Evolutionary conservation across 2,113 vertebrate species (phyloP).

Genomic region (Rallus limicola): DNA sequence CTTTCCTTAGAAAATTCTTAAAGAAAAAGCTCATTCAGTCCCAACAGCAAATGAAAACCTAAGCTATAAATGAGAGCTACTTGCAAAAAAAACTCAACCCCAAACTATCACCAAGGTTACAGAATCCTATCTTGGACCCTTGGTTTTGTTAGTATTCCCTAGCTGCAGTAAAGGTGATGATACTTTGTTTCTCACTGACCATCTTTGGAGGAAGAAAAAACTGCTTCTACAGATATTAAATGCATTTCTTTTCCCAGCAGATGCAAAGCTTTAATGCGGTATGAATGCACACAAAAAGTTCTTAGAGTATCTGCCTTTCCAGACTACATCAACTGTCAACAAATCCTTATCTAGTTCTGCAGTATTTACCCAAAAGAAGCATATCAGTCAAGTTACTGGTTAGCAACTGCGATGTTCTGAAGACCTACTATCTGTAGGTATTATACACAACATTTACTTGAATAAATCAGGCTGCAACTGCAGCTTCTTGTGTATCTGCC

Average conservation of each 20-base stretch:
- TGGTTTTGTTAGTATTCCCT: not conserved
- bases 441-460: not conserved
- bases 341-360: not conserved
- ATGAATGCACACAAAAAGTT: not conserved
- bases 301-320: not conserved
- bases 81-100: not conserved
- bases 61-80: not conserved
- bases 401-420: not conserved
- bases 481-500: not conserved
- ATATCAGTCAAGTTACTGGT: not conserved
- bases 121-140: not conserved
- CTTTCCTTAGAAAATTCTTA: not conserved
- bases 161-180: not conserved
- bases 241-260: not conserved
- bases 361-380: not conserved
- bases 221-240: not conserved
- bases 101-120: accelerated
- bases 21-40: not conserved
- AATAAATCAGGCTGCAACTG: not conserved
- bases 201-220: not conserved
- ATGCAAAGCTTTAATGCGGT: not conserved
- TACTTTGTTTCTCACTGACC: not conserved
- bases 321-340: not conserved
- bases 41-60: not conserved
- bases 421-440: not conserved